Percentiles rank a stretch among this genome's conserved stretches.
Evolutionary conservation across 2,888 invertebrate species (phyloP).

Genomic region (Camponotus fellah): DNA sequence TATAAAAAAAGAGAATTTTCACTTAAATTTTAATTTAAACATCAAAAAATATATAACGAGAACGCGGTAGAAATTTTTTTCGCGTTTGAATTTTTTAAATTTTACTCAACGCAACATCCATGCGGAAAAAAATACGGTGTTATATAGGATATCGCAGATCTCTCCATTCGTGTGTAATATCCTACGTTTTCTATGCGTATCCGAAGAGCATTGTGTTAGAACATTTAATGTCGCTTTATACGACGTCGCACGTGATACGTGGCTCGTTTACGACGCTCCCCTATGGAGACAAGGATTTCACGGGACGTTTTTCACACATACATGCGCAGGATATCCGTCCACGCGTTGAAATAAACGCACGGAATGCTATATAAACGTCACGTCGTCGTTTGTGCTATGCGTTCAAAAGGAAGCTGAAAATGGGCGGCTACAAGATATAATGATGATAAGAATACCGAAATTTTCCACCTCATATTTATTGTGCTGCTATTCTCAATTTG

Average conservation of each 20-base stretch:
- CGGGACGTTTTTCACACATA: background rate
- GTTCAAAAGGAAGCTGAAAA: conserved; percentile 26
- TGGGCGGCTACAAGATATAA: background rate
- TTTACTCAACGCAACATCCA: background rate
- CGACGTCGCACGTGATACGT: conserved; percentile 6
- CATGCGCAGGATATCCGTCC: background rate
- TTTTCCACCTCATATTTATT: background rate
- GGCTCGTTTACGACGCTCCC: background rate
- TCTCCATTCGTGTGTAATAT: background rate
- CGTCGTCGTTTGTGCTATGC: conserved; percentile 8
- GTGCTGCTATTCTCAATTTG: background rate
- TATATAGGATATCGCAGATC: background rate
- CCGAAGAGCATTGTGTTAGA: background rate
- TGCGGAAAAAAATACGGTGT: background rate
- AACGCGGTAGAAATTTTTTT: background rate
- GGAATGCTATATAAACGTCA: conserved; percentile 44
- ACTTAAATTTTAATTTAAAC: background rate
- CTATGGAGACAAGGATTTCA: conserved; percentile 21
- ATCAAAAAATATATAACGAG: conserved; percentile 3
- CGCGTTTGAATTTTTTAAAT: conserved; percentile 13
- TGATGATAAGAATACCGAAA: conserved; percentile 24
- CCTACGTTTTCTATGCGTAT: background rate
- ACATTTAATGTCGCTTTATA: conserved; percentile 14
- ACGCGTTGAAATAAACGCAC: conserved; percentile 28
- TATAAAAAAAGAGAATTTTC: background rate